Evolutionary conservation across 2,797 vertebrate species (phyloP).

Genomic region (Orestias chungarensis): DNA sequence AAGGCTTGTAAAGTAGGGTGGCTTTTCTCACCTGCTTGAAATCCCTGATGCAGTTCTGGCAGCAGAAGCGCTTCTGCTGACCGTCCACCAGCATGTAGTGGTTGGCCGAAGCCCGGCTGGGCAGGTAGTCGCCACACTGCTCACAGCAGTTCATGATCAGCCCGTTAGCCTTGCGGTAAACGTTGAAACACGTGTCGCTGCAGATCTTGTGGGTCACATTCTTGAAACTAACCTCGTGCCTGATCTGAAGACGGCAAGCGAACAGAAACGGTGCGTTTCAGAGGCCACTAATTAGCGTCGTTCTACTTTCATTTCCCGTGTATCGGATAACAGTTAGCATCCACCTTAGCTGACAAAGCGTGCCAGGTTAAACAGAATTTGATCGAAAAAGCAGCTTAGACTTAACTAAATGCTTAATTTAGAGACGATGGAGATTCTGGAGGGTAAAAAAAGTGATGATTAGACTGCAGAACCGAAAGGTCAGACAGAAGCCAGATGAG

Average conservation of each 20-base stretch:
- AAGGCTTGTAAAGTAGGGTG: not conserved
- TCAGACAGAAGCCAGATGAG: not conserved
- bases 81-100: slow-evolving; percentile 94
- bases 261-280: not conserved
- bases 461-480: not conserved
- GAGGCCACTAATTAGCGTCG: not conserved
- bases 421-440: not conserved
- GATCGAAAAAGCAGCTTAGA: not conserved
- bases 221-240: slow-evolving; percentile 99
- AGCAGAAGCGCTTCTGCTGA: slow-evolving; percentile 98
- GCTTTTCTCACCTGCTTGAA: slow-evolving; percentile 91
- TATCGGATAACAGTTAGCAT: not conserved
- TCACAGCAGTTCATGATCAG: slow-evolving; percentile 99
- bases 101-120: slow-evolving; percentile 93
- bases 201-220: slow-evolving; percentile 99
- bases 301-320: not conserved
- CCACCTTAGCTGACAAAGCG: no score
- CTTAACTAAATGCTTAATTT: not conserved
- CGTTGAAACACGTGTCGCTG: slow-evolving; percentile 97
- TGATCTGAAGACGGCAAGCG: slow-evolving; percentile 83
- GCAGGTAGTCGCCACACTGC: slow-evolving; percentile 97
- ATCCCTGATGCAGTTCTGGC: slow-evolving; percentile 95
- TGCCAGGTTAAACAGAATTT: no score
- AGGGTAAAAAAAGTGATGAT: not conserved
- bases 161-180: slow-evolving; percentile 96